Evolutionary conservation across 1,140 invertebrate species (phyloP), one percentile per base, ranked within the genome.

Genomic region (Heliconius hewitsoni): DNA sequence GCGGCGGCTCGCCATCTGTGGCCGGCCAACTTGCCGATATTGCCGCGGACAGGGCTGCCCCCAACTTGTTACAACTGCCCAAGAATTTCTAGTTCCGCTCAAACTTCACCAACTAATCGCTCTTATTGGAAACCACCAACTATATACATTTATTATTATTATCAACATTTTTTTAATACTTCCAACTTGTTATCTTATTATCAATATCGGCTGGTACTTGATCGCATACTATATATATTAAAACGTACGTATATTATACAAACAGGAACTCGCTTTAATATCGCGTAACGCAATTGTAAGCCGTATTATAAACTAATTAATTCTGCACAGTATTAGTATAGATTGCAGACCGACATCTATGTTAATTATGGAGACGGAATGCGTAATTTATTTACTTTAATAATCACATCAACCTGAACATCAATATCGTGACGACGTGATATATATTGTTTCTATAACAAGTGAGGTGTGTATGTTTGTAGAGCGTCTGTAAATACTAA

Each of bases 41-140:
- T 93, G 86, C 88, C 82, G 87, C 86, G 85, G 85, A 85, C 89
- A 80, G 82, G 79, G 77, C 83, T 89, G 84, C 85, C 86, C 87
- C 85, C 86, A 92, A 93, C 91, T 94, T 92, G 90, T 91, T 91
- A 83, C 88, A 90, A 93, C 88, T 91, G 88, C 89, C 90, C 89
- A 90, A 92, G 87, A 92, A 92, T 89, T 90, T 84, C 84, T 82
- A 86, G 83, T 80, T 85, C 78, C 82, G 85, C 78, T 85, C 84
- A 89, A 91, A 92, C 91, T 91, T 87, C 84, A 86, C 34, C 89
- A 86, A 92, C 87, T 89, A 85, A 91, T 91, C 86, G 88, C 84
- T 83, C 85, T 92, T 76, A 76, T 76, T 76, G 74, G 74, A 76
- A 30, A 76, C 71, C 60, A 66, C 60, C 60, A 66, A 66, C 27